phyloP scores from a whole-genome alignment of 2,888 invertebrate species.

The Athalia circularis region DNA sequence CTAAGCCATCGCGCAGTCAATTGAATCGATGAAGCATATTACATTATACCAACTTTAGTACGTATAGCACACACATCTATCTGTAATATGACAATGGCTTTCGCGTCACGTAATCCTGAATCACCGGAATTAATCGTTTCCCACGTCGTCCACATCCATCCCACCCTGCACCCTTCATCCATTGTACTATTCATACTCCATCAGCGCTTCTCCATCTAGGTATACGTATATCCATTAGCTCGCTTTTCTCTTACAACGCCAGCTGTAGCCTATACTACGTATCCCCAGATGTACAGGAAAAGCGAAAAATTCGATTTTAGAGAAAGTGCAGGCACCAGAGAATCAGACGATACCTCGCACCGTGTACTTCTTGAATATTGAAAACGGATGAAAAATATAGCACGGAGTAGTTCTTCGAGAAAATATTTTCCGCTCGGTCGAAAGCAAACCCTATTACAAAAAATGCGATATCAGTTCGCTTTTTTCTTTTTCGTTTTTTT shows the following conservation, averaged over 20 bases:
- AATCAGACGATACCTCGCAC: no score
- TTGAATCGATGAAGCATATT: slow-evolving; percentile 1
- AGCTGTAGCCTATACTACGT: no score
- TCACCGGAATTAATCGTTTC: slow-evolving; percentile 12
- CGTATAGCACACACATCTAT: neutral
- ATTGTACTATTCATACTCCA: neutral
- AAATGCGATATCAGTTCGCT: no score
- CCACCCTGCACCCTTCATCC: neutral
- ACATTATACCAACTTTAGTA: neutral
- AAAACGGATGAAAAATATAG: no score
- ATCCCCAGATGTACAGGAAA: no score
- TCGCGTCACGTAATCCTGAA: neutral
- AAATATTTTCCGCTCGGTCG: no score
- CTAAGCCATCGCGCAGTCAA: slow-evolving; percentile 15
- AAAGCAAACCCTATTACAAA: no score
- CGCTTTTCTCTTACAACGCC: neutral
- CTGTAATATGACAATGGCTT: neutral
- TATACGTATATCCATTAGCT: neutral
- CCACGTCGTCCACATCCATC: neutral
- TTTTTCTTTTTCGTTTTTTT: no score
- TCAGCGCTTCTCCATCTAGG: neutral
- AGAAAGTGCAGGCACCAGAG: no score
- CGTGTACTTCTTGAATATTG: no score
- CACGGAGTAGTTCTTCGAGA: no score
- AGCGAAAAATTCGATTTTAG: no score